Evolutionary conservation across 2,888 invertebrate genomes (phyloP).

Genomic region (Himalopsyche japonica): DNA sequence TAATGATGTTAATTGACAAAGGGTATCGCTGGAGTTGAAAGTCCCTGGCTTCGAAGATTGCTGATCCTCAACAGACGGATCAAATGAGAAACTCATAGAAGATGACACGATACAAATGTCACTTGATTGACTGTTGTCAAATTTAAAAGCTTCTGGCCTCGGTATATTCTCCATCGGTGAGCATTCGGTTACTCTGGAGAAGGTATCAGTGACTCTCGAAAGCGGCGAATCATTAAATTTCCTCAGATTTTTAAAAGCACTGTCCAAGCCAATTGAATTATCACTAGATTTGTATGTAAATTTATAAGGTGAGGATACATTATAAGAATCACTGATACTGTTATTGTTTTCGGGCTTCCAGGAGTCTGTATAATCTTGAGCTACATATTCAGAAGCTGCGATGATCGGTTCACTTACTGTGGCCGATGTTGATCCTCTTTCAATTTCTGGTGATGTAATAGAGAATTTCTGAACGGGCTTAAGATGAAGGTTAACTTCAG

Average conservation of each 20-base stretch:
- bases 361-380: conserved; percentile 29
- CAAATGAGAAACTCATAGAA: conserved; percentile 59
- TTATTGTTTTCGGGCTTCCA: conserved; percentile 36
- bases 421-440: conserved; percentile 36
- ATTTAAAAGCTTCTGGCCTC: conserved; percentile 30
- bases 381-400: conserved; percentile 26
- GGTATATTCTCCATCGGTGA: conserved; percentile 32
- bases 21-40: conserved; percentile 59
- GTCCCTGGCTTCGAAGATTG: conserved; percentile 56
- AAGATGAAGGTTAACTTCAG: conserved; percentile 27
- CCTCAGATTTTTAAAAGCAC: conserved; percentile 27
- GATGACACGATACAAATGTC: conserved; percentile 59
- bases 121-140: conserved; percentile 57
- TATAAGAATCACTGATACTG: conserved; percentile 31
- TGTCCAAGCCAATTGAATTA: conserved; percentile 31
- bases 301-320: conserved; percentile 35
- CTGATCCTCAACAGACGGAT: conserved; percentile 54
- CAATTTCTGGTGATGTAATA: conserved; percentile 26
- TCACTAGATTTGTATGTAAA: conserved; percentile 34
- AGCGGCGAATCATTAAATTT: conserved; percentile 32
- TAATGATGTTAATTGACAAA: conserved; percentile 59
- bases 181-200: conserved; percentile 33
- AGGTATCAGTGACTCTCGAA: conserved; percentile 30
- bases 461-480: conserved; percentile 18
- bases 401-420: conserved; percentile 32